Evolutionary conservation across 2,888 invertebrate genomes (phyloP).

Genomic region (Bombylius major): DNA sequence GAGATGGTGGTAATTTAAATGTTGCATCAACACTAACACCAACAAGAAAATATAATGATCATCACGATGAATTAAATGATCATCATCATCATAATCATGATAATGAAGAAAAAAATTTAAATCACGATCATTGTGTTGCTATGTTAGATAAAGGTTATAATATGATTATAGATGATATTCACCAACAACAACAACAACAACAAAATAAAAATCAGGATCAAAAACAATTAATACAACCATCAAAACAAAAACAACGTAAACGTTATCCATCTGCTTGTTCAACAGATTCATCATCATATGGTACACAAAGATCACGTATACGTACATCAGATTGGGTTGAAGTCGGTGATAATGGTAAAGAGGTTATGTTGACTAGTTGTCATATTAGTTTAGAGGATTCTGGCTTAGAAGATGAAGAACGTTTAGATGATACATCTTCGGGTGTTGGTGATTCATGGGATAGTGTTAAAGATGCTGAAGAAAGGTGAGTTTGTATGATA

Average conservation of each 20-base stretch:
- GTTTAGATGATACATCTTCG: slow-evolving; percentile 33
- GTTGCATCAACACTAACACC: background rate
- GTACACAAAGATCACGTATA: slow-evolving; percentile 33
- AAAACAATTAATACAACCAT: background rate
- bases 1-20: background rate
- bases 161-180: slow-evolving; percentile 23
- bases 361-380: slow-evolving; percentile 43
- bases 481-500: slow-evolving; percentile 15
- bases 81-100: slow-evolving; percentile 14
- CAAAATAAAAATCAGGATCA: slow-evolving; percentile 5
- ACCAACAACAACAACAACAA: slow-evolving; percentile 16
- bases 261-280: slow-evolving; percentile 35
- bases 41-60: background rate
- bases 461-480: slow-evolving; percentile 33
- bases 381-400: slow-evolving; percentile 45
- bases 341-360: slow-evolving; percentile 42
- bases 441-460: slow-evolving; percentile 39
- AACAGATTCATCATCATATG: slow-evolving; percentile 35
- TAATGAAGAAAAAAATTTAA: slow-evolving; percentile 1
- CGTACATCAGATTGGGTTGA: slow-evolving; percentile 44
- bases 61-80: slow-evolving; percentile 2
- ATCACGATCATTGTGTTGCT: slow-evolving; percentile 21
- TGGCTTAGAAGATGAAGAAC: slow-evolving; percentile 36
- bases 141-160: slow-evolving; percentile 18
- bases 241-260: slow-evolving; percentile 19